phyloP scores from a whole-genome alignment of 2,888 invertebrate species.

The Allophyes oxyacanthae region DNA sequence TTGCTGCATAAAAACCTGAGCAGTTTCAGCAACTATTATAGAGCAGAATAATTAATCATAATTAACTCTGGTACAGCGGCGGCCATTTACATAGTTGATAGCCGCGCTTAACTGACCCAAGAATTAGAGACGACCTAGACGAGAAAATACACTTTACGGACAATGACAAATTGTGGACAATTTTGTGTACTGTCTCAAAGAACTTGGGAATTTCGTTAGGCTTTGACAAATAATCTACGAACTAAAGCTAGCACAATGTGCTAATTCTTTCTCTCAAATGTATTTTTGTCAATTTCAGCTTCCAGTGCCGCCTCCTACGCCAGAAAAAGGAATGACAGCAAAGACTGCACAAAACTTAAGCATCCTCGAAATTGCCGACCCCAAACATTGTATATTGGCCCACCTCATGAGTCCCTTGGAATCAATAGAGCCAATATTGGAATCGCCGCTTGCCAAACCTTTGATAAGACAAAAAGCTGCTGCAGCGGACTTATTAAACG shows the following conservation, averaged over 20 bases:
- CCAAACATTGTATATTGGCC: constrained; percentile 95
- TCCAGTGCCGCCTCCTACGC: constrained; percentile 91
- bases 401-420: constrained; percentile 97
- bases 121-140: constrained; percentile 33
- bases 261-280: neutral
- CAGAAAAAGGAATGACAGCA: constrained; percentile 89
- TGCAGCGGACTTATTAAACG: constrained; percentile 93
- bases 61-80: constrained; percentile 40
- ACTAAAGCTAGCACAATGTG: too few relatives aligned
- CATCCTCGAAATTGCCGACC: constrained; percentile 95
- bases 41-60: constrained; percentile 50
- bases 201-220: constrained; percentile 19
- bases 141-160: constrained; percentile 26
- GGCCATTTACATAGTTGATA: constrained; percentile 51
- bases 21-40: constrained; percentile 18
- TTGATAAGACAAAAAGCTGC: constrained; percentile 93
- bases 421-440: constrained; percentile 95
- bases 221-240: neutral
- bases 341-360: constrained; percentile 91
- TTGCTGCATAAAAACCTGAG: neutral
- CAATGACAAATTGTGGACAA: constrained; percentile 35
- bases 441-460: constrained; percentile 95
- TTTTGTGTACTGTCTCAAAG: constrained; percentile 24
- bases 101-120: constrained; percentile 32
- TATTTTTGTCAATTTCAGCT: constrained; percentile 74